Evolutionary conservation across 1,140 invertebrate genomes (phyloP).

Genomic region (Cherax destructor): DNA sequence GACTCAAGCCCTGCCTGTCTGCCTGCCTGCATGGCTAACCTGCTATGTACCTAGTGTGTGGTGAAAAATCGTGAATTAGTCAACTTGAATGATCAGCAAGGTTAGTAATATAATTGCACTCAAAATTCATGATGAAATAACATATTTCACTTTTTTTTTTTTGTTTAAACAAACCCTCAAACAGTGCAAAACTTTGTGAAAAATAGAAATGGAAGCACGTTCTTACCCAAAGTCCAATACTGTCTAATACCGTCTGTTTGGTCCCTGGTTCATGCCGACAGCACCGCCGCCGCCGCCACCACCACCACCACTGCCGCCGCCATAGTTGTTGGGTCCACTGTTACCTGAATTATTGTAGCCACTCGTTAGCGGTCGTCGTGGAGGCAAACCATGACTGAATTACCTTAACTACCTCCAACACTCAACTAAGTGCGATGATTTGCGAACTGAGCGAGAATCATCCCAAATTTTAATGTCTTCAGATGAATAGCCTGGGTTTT

Average conservation of each 20-base stretch:
- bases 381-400: too few species aligned
- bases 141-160: not conserved
- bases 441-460: too few species aligned
- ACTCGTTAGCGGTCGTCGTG: not conserved
- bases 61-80: slow-evolving; percentile 68
- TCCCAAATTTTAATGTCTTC: too few species aligned
- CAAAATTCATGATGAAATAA: slow-evolving; percentile 22
- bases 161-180: not conserved
- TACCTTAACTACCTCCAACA: too few species aligned
- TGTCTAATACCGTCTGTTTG: slow-evolving; percentile 56
- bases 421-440: too few species aligned
- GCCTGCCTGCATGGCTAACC: slow-evolving; percentile 67
- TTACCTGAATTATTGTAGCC: slow-evolving; percentile 52
- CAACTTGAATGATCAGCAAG: slow-evolving; percentile 29
- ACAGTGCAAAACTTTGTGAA: not conserved
- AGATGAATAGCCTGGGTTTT: too few species aligned
- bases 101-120: slow-evolving; percentile 46
- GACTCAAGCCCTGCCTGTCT: slow-evolving; percentile 68
- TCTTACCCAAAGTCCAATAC: not conserved
- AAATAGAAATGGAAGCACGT: not conserved
- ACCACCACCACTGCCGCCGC: slow-evolving; percentile 34
- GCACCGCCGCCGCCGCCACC: slow-evolving; percentile 27
- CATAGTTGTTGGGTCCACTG: slow-evolving; percentile 44
- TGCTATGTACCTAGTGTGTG: slow-evolving; percentile 69
- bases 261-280: slow-evolving; percentile 51